A percentile compares a stretch with the other conserved stretches of the same genome.
These are phyloP conservation scores for Endotricha flammealis DNA, from an alignment of 2,888 invertebrate species.

Conservation along the genomic window DNA sequence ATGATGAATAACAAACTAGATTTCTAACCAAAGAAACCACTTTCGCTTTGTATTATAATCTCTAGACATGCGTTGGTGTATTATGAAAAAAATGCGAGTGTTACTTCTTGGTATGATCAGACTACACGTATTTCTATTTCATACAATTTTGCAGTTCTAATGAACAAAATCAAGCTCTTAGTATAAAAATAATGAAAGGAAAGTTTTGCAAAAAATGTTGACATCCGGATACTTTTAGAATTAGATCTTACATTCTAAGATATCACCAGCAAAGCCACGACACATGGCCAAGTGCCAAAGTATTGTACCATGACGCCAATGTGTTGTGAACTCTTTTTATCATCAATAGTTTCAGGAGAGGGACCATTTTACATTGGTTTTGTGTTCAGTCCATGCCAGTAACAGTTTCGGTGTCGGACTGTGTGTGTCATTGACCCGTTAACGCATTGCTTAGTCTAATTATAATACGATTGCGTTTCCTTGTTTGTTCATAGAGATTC, in stretches of 20 bases:
- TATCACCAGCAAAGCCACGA: constrained; percentile 23
- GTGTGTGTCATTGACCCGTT: constrained; percentile 68
- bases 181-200: too few relatives aligned
- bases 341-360: constrained; percentile 15
- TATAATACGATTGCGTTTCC: constrained; percentile 59
- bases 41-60: too few relatives aligned
- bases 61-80: too few relatives aligned
- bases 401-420: constrained; percentile 42
- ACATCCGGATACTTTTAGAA: constrained; percentile 5
- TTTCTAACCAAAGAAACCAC: too few relatives aligned
- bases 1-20: too few relatives aligned
- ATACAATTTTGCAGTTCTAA: too few relatives aligned
- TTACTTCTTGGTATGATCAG: too few relatives aligned
- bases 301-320: constrained; percentile 34
- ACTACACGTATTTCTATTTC: too few relatives aligned
- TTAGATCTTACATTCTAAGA: constrained; percentile 6
- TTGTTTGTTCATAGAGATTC: constrained; percentile 28
- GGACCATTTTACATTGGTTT: constrained; percentile 36
- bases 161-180: too few relatives aligned
- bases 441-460: constrained; percentile 67
- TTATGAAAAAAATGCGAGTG: too few relatives aligned
- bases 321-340: constrained; percentile 24
- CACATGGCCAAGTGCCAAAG: constrained; percentile 47
- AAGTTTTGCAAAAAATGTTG: not conserved
- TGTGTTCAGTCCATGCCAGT: constrained; percentile 26